These are phyloP conservation scores for Echinometra lucunter DNA, from an alignment of 53 echinoderm and acorn worm genomes.

Conservation along the genomic window DNA sequence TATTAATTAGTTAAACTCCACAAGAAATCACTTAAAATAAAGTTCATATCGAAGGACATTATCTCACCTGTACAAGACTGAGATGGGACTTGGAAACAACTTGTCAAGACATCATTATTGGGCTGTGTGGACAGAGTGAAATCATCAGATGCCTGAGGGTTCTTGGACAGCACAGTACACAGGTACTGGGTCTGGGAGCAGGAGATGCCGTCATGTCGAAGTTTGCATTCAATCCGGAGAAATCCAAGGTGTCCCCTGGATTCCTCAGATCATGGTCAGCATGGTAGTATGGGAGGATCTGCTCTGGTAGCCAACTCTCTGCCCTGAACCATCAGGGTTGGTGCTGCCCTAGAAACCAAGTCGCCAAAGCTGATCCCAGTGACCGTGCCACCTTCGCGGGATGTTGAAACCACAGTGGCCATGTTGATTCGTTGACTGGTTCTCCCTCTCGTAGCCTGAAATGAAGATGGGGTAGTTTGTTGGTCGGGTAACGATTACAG, in stretches of 20 bases:
- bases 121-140: conserved; percentile 80
- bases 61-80: conserved; percentile 78
- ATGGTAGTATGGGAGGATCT: conserved; percentile 81
- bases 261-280: conserved; percentile 67
- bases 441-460: conserved; percentile 59
- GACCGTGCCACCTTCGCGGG: conserved; percentile 82
- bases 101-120: conserved; percentile 77
- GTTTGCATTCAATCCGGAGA: conserved; percentile 76
- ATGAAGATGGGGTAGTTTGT: conserved; percentile 55
- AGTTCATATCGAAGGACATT: neutral
- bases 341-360: conserved; percentile 86
- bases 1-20: neutral
- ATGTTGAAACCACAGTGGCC: conserved; percentile 42
- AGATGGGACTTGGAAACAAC: conserved; percentile 84
- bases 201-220: conserved; percentile 84
- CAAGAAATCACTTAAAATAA: neutral
- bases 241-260: conserved; percentile 82
- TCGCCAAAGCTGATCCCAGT: conserved; percentile 87
- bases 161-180: conserved; percentile 87
- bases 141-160: conserved; percentile 74
- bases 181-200: conserved; percentile 79
- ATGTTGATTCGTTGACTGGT: conserved; percentile 63
- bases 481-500: conserved; percentile 41
- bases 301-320: conserved; percentile 74
- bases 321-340: conserved; percentile 85